Conservation (phyloP, 1,140 invertebrate species). For the Drosophila miranda region DNA sequence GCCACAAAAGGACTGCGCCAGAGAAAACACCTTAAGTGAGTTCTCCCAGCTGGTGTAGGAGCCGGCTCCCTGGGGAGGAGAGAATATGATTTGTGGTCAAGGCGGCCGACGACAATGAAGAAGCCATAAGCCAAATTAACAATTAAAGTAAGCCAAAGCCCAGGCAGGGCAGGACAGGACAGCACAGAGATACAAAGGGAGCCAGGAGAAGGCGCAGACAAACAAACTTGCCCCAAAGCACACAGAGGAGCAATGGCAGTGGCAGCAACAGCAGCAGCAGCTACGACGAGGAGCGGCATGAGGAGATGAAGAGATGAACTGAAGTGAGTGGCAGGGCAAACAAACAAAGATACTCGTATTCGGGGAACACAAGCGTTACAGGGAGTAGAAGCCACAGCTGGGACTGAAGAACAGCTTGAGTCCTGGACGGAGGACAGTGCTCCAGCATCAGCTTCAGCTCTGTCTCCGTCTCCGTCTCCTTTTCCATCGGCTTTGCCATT, state of each 20-base stretch:
- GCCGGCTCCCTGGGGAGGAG: constrained; percentile 14
- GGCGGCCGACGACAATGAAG: constrained; percentile 50
- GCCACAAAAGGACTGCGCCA: constrained; percentile 60
- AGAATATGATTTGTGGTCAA: constrained; percentile 68
- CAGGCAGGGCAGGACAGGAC: no score
- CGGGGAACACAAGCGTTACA: no score
- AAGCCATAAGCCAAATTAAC: constrained; percentile 75
- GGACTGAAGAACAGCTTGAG: no score
- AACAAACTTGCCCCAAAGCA: constrained; percentile 33
- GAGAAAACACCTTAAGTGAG: constrained; percentile 38
- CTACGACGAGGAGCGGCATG: no score
- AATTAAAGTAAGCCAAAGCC: constrained; percentile 62
- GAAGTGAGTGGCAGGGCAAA: constrained; percentile 12
- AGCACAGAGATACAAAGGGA: not conserved
- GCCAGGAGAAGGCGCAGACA: constrained; percentile 16
- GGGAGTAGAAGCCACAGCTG: no score
- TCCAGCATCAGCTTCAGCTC: no score
- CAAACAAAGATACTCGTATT: no score
- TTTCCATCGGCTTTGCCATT: no score
- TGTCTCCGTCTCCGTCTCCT: no score
- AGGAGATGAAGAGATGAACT: constrained; percentile 6
- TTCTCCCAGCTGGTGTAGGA: constrained; percentile 14
- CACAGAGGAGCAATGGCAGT: not conserved
- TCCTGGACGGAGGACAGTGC: no score
- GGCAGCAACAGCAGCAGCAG: constrained; percentile 22